Base-by-base conservation (phyloP, 2,888 invertebrate species). In the Drosophila subquinaria region DNA sequence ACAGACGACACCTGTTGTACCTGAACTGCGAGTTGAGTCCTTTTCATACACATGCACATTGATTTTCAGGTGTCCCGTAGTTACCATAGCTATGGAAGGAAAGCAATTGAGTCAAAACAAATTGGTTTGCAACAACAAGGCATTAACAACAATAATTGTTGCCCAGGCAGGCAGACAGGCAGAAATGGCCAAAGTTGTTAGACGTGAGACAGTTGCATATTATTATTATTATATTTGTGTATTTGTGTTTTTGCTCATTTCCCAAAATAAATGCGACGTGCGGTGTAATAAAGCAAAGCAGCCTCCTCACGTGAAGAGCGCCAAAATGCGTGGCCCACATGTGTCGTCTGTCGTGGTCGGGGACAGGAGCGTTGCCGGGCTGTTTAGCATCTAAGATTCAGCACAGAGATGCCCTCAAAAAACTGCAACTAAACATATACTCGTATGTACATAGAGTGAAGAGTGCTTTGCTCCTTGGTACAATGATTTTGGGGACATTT, bases 181-280 rank as follows among this genome's bases (percentile, higher is more conserved):
- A n/a, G 38, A n/a, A 52, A 17, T 69, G 20, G 42, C 43, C 50
- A 45, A 48, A 56, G 38, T 53, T 63, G 42, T 65, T 75, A 61
- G 48, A 42, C 64, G 47, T 55, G 51, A 61, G 55, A 61, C 47
- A 81, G 56, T 47, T 69, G 76, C 53, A 51, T 61, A 48, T 59
- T 6, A 30, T 30, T 61, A 38, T 59, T 6, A 30, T 30, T 23
- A 60, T 38, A 40, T 40, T 13, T 64, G 60, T 60, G 65, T 63
- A 74, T 64, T 69, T 81, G 66, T 69, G 76, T 64, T 82, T 90
- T 92, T 91, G 91, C 91, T 91, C 85, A 91, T 75, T 91, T 92
- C 91, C 83, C 76, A 91, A 91, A 92, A 91, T 92, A 91, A 92
- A 87, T 76, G 64, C 38, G 50, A 51, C 48, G 66, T 64, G 69